Base-by-base conservation (phyloP, 2,113 vertebrate species). In the Peromyscus maniculatus region DNA sequence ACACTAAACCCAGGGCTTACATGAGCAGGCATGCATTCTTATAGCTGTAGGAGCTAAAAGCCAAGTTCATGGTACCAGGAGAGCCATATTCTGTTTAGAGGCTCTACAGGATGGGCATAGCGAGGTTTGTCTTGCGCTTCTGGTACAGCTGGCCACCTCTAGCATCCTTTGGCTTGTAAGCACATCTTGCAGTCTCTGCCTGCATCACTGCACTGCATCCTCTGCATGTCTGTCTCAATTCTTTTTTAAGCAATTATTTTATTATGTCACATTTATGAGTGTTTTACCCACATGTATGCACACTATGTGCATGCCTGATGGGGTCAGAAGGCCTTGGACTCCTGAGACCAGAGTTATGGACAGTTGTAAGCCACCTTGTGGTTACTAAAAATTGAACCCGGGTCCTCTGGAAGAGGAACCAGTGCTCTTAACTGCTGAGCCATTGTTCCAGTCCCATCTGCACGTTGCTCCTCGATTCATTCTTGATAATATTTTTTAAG, bases 401-500 rank as follows among this genome's bases (percentile, higher is more conserved):
- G 9, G 72, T 24, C 72, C 39, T 43, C 72, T 22, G 36, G n/a
- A 75, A 75, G 72, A 43, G n/a, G 21, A 39, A 43, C n/a, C 72
- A 74, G 72, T 43, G 4, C 10, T 75, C 10, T 24, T 43, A 24
- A 43, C 72, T 75, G 21, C 72, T 43, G n/a, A 75, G 39, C 39
- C 72, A 43, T 75, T 43, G n/a, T 43, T 43, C 39, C 21, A 75
- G 39, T 22, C n/a, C 72, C 0, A 3, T 75, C 21, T 39, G 8
- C 71, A 74, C 71, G 39, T 5, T 75, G 72, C 67, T 91, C 33
- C 62, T 94, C 93, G 71, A 82, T 22, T 28, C 91, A 46, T 16
- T 91, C 26, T 93, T 74, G n/a, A 17, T 24, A 33, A 69, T 72
- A 43, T 57, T 59, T 91, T 96, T 91, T 93, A 26, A 78, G 43